These are phyloP conservation scores for Pseudoatta argentina DNA, from an alignment of 1,140 invertebrate species.

Conservation along the genomic window DNA sequence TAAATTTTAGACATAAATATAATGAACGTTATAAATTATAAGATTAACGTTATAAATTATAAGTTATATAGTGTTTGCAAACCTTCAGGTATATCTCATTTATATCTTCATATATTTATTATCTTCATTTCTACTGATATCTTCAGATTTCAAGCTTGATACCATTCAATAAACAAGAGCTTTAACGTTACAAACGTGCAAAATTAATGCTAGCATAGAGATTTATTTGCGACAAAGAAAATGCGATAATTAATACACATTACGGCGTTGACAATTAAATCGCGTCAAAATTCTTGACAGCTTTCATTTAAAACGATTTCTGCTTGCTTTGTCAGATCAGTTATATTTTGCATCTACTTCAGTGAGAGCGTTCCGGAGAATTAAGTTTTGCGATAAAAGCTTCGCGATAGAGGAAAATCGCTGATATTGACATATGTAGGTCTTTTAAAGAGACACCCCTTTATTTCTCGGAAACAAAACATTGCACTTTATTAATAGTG, in stretches of 20 bases:
- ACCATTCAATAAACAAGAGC: neutral
- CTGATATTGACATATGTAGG: too few relatives aligned
- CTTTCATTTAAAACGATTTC: neutral
- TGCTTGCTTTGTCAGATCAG: neutral
- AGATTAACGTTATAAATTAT: neutral
- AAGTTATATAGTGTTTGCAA: neutral
- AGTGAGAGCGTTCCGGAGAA: neutral
- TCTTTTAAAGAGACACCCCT: too few relatives aligned
- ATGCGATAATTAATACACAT: neutral
- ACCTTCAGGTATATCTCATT: neutral
- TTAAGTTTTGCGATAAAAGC: slow-evolving; percentile 21
- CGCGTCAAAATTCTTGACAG: neutral
- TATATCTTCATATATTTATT: slow-evolving; percentile 9
- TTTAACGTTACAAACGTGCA: neutral
- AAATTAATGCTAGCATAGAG: neutral
- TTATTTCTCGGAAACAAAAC: too few relatives aligned
- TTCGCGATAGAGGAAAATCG: neutral
- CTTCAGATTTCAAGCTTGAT: neutral
- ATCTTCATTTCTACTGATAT: slow-evolving; percentile 18
- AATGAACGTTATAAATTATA: neutral
- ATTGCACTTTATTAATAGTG: too few relatives aligned
- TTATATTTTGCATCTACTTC: neutral
- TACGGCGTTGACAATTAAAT: neutral
- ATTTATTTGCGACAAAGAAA: neutral
- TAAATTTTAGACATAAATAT: neutral